phyloP scores from a whole-genome alignment of 2,888 invertebrate genomes.

The Smittia aterrima region DNA sequence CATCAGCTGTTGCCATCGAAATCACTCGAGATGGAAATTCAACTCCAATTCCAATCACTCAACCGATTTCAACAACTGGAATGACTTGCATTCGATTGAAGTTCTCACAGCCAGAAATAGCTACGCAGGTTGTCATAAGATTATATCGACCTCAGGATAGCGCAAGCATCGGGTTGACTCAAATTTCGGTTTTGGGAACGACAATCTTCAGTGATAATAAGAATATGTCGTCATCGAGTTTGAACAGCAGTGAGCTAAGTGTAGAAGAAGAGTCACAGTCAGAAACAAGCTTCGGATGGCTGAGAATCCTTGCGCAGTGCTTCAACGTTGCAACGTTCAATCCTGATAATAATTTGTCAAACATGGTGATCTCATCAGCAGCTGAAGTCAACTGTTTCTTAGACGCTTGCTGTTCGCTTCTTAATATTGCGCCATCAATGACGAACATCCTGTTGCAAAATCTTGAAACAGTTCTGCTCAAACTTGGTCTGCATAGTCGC shows the following conservation, averaged over 20 bases:
- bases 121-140: conserved; percentile 72
- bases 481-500: conserved; percentile 65
- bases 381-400: conserved; percentile 66
- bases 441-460: conserved; percentile 58
- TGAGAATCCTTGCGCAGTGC: conserved; percentile 76
- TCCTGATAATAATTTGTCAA: conserved; percentile 49
- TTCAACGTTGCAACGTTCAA: conserved; percentile 57
- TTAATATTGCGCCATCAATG: conserved; percentile 66
- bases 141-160: conserved; percentile 76
- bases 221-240: conserved; percentile 42
- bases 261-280: conserved; percentile 52
- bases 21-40: conserved; percentile 76
- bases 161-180: conserved; percentile 84
- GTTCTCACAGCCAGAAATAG: conserved; percentile 79
- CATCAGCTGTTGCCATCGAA: conserved; percentile 84
- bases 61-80: conserved; percentile 83
- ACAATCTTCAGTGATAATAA: conserved; percentile 73
- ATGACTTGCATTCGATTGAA: conserved; percentile 83
- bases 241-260: conserved; percentile 36
- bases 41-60: conserved; percentile 76
- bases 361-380: conserved; percentile 61
- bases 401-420: conserved; percentile 68
- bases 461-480: conserved; percentile 67
- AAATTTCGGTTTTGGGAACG: conserved; percentile 79
- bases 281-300: conserved; percentile 75